Base-by-base conservation (phyloP, 2,797 vertebrate species). In the Florisuga fusca region DNA sequence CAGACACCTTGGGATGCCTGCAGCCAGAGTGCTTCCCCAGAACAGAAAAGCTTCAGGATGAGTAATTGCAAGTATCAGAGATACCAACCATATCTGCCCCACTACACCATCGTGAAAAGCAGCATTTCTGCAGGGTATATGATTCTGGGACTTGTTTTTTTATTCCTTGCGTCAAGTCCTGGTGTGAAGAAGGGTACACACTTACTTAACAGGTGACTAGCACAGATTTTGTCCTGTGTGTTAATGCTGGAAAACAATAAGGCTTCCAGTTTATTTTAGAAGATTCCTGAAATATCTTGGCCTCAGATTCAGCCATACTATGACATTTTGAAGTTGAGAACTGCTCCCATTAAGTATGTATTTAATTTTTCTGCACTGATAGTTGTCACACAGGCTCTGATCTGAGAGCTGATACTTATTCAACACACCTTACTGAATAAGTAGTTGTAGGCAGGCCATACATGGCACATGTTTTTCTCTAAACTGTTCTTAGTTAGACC, bases 331-430 rank as follows among this genome's bases (percentile, higher is more conserved):
- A 77, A 61, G 9, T 8, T 43, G 57, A 27, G 22, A 79, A 55
- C 5, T 29, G 75, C 26, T 29, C 6, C 11, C 11, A 6, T 15
- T 50, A 48, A 51, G 20, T 33, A n/a, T 5, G 0, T 4, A 41
- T 81, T 76, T 33, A 63, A 12, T 53, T 1, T 16, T 23, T 27
- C 1, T 1, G 10, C 20, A 17, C 12, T 26, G 68, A 8, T 5
- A 16, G 7, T 13, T 75, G 6, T 43, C 29, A 50, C 45, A 29
- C 20, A 45, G 31, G 7, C 19, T 72, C 23, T 69, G 29, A 61
- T 34, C 51, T 69, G 17, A 31, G 9, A 73, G 0, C 4, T 26
- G 19, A 36, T 25, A 5, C 3, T 53, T 79, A 29, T n/a, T 81
- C 26, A 86, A 7, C 4, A 16, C 4, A 23, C 2, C 6, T 53